Base-by-base conservation (phyloP, 2,113 vertebrate genomes). In the Nerophis lumbriciformis region DNA sequence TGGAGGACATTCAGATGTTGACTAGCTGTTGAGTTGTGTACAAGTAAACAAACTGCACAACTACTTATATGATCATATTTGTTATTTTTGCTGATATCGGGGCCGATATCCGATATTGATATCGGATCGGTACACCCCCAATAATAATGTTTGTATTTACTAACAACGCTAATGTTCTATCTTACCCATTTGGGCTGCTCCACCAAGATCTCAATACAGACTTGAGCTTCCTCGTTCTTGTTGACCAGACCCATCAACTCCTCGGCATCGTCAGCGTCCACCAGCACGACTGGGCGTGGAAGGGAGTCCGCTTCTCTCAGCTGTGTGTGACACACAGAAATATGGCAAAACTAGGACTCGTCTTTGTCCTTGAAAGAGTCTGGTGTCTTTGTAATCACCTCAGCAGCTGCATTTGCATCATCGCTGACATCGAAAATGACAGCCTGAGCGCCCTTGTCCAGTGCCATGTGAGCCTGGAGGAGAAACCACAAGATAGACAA, bases 361-460 rank as follows among this genome's bases (percentile, higher is more conserved):
- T 21, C 36, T 8, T 5, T 49, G 14, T 51, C 19, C 11, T 36
- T 15, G 10, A 42, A 15, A 48, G 39, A 8, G 28, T 8, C 53
- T 3, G 36, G 37, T 13, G 21, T 10, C 49, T 39, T n/a, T n/a
- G 3, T 12, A 64, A 76, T 89, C 89, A 99, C 96, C 93, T 98
- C 94, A 54, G 88, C 85, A 35, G 91, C 93, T 68, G 95, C 96
- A 0, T 83, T 88, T 60, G 91, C 86, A 53, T 98, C 91, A 53
- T 99, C 94, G 0, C 92, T 95, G 76, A 99, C 92, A 74, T 98
- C 97, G 51, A 99, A 99, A 76, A 99, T 97, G 59, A 98, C 92
- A 0, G 97, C 97, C 12, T 91, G 92, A 63, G 97, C 96, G 69
- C 97, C 97, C 72, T 95, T 93, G 53, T 97, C 90, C 59, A 95